Conservation (phyloP, 1,140 invertebrate species). For the Globodera rostochiensis region DNA sequence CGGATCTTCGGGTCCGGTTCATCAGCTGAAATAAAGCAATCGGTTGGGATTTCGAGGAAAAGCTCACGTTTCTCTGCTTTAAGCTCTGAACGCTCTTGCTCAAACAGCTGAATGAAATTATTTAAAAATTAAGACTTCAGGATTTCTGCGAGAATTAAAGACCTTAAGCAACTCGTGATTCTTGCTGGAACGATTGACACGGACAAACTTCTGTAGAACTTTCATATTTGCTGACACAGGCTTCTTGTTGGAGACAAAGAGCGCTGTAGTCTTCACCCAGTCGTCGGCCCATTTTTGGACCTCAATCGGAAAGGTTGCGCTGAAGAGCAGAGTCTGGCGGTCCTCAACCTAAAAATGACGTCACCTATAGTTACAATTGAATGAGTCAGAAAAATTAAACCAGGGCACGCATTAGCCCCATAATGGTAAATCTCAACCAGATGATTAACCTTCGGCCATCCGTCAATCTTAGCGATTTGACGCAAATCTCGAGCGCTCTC, state of each 20-base stretch:
- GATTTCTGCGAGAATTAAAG: no score
- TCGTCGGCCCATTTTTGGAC: slow-evolving; percentile 66
- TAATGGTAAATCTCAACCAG: no score
- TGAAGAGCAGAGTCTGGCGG: slow-evolving; percentile 70
- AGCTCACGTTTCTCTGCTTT: slow-evolving; percentile 67
- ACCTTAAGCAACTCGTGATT: slow-evolving; percentile 69
- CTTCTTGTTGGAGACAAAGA: slow-evolving; percentile 45
- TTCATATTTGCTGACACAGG: slow-evolving; percentile 71
- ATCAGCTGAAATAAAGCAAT: slow-evolving; percentile 29
- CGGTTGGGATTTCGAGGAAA: not conserved
- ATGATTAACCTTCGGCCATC: slow-evolving; percentile 45
- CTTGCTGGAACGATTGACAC: slow-evolving; percentile 77
- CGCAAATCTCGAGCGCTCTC: slow-evolving; percentile 57
- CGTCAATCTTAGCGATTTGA: slow-evolving; percentile 33
- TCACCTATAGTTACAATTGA: no score
- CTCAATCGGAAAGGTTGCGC: slow-evolving; percentile 70
- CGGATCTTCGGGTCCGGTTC: slow-evolving; percentile 62
- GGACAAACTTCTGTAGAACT: slow-evolving; percentile 80
- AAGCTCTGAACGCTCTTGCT: slow-evolving; percentile 56
- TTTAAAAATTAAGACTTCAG: not conserved
- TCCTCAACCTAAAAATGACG: slow-evolving; percentile 60
- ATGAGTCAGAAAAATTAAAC: no score
- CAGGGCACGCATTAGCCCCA: no score
- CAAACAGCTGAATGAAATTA: slow-evolving; percentile 17
- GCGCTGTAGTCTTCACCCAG: slow-evolving; percentile 66